Percentiles rank a stretch among this genome's conserved stretches.
These are phyloP conservation scores for Drosophila setifemur DNA, from an alignment of 1,140 invertebrate species.

Conservation along the genomic window DNA sequence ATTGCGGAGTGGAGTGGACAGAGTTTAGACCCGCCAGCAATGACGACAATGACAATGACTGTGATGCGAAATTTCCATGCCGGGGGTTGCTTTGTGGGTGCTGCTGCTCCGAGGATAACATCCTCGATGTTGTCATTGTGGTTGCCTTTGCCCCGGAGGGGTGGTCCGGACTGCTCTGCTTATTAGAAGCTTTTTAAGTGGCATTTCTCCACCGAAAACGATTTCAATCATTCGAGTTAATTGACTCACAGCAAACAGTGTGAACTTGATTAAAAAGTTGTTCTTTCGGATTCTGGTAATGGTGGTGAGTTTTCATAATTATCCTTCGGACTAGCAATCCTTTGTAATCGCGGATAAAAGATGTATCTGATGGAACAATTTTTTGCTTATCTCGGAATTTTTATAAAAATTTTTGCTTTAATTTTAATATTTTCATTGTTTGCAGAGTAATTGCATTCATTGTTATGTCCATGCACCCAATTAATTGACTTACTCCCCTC, in stretches of 20 bases:
- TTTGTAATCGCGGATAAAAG: too few relatives aligned
- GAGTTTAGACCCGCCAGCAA: slow-evolving; percentile 42
- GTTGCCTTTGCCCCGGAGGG: slow-evolving; percentile 15
- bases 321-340: neutral
- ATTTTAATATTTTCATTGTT: neutral
- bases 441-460: neutral
- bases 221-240: slow-evolving; percentile 63
- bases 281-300: neutral
- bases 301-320: neutral
- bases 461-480: neutral
- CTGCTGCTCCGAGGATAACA: too few relatives aligned
- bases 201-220: slow-evolving; percentile 31
- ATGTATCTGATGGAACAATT: too few relatives aligned
- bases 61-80: slow-evolving; percentile 59
- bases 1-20: slow-evolving; percentile 6
- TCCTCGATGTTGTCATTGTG: slow-evolving; percentile 20
- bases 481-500: slow-evolving; percentile 1
- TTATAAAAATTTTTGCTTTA: neutral
- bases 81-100: slow-evolving; percentile 32
- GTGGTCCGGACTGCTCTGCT: slow-evolving; percentile 21
- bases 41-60: slow-evolving; percentile 54
- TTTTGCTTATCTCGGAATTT: neutral
- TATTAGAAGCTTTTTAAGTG: slow-evolving; percentile 60
- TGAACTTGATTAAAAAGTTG: slow-evolving; percentile 67
- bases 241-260: slow-evolving; percentile 31